Base-by-base conservation (phyloP, 2,888 invertebrate species). In the Macrophya annulata region DNA sequence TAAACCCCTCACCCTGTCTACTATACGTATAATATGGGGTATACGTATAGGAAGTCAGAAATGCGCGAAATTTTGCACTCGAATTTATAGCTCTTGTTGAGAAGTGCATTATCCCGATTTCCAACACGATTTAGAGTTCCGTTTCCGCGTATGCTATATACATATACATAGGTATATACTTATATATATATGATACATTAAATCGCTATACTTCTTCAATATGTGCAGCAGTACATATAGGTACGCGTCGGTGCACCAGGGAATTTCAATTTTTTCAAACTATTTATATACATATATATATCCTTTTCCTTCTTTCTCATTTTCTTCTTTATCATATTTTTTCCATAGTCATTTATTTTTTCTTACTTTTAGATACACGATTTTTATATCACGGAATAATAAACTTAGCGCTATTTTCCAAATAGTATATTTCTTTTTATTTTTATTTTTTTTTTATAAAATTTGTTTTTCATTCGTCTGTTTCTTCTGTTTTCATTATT, bases 51-150 rank as follows among this genome's bases (percentile, higher is more conserved):
- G 76, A 48, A 51, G 43, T 76, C 76, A 43, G 21, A 25, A 43
- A 76, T 48, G 48, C 51, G 48, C 25, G 76, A 76, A 48, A 76
- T 48, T 43, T n/a, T 76, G n/a, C 17, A n/a, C n/a, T 76, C 25
- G 48, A 51, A 76, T 76, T 76, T 76, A 76, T 76, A n/a, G 76
- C 31, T 76, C 25, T 76, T 40, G 76, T 76, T 76, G 76, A 76
- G 76, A 76, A 76, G 21, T 76, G 76, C 76, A 76, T 76, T 76
- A 76, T 76, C 45, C 43, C 76, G 25, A 76, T 76, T 76, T 43
- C 48, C 17, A 43, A 76, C 17, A 5, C 51, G 40, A 45, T 76
- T 43, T 45, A 43, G 76, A 37, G 71, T 71, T 37, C 71, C 40
- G 71, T 43, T 62, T 62, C 62, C 62, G 25, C 62, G 62, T 62